Evolutionary conservation across 2,888 invertebrate genomes (phyloP).

Genomic region (Epinotia ramella): DNA sequence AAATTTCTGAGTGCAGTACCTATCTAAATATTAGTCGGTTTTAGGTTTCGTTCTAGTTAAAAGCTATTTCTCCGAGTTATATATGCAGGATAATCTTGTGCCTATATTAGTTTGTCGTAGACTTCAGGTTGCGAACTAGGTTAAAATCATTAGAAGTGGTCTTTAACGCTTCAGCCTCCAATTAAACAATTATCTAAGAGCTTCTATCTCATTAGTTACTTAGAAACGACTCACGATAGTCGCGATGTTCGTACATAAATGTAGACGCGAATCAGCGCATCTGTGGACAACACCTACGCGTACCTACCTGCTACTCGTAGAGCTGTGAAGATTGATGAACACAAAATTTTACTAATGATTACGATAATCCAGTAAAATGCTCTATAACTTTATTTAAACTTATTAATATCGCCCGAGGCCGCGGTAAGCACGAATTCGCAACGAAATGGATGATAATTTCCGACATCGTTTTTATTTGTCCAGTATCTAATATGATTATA

Average conservation of each 20-base stretch:
- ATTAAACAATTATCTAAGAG: neutral
- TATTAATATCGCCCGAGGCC: conserved; percentile 6
- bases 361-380: neutral
- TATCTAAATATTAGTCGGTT: too few species aligned
- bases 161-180: neutral
- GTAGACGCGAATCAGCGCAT: neutral
- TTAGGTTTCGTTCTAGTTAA: too few species aligned
- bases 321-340: neutral
- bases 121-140: neutral
- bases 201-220: neutral
- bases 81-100: too few species aligned
- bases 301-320: neutral
- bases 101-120: neutral
- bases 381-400: neutral
- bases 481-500: conserved; percentile 22
- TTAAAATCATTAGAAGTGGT: conserved; percentile 1
- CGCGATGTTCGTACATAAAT: neutral
- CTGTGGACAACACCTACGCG: neutral
- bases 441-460: conserved; percentile 26
- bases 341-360: neutral
- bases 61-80: too few species aligned
- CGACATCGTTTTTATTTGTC: conserved; percentile 34
- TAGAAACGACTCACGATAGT: neutral
- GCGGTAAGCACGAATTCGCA: conserved; percentile 14
- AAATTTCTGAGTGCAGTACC: too few species aligned